Percentiles rank a stretch among this genome's conserved stretches.
phyloP scores from a whole-genome alignment of 2,888 invertebrate genomes.

The Plagiodera versicolora region DNA sequence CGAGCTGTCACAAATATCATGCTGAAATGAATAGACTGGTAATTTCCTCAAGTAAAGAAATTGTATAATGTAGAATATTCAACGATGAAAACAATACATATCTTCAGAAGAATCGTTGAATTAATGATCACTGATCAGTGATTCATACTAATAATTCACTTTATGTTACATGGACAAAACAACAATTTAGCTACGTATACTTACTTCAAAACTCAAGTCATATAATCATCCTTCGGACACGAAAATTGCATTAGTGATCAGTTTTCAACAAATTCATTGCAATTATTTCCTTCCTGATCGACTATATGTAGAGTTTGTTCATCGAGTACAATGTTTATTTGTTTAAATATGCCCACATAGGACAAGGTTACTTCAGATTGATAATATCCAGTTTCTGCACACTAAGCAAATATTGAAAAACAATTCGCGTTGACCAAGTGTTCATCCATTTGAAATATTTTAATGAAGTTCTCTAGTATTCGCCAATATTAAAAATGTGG shows the following conservation, averaged over 20 bases:
- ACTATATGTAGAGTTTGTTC: not conserved
- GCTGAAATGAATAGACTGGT: no score
- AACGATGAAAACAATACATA: no score
- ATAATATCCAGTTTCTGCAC: conserved; percentile 14
- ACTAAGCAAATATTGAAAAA: conserved; percentile 16
- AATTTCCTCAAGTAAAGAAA: no score
- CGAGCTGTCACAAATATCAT: no score
- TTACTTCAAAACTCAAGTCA: no score
- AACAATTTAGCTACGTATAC: no score
- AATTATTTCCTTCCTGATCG: not conserved
- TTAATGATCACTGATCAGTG: no score
- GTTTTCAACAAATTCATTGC: not conserved
- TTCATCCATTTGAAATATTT: not conserved
- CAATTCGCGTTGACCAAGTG: not conserved
- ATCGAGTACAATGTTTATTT: conserved; percentile 3
- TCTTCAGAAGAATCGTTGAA: no score
- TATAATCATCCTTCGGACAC: not conserved
- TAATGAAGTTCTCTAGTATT: not conserved
- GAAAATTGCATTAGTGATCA: not conserved
- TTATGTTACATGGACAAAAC: no score
- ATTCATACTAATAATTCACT: no score
- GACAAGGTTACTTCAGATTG: conserved; percentile 24
- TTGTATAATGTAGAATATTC: no score
- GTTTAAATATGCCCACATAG: conserved; percentile 11
- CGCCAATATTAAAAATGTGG: not conserved